phyloP scores from a whole-genome alignment of 2,797 vertebrate species.

The Tragopan temminckii region DNA sequence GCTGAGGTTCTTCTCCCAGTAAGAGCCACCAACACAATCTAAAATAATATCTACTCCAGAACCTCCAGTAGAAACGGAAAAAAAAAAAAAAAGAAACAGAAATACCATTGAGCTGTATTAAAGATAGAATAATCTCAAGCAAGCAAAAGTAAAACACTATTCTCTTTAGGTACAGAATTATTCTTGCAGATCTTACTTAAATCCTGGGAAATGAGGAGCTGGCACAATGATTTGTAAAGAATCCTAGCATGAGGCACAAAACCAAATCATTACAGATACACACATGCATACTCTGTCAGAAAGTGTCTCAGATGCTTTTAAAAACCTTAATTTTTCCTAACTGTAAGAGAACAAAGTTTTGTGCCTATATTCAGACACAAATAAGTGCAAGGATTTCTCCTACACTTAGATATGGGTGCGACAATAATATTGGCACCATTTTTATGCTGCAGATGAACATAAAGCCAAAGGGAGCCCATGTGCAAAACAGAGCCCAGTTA shows the following conservation, averaged over 20 bases:
- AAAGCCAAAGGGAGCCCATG: not conserved
- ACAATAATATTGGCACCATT: not conserved
- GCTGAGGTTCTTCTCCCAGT: slow-evolving; percentile 88
- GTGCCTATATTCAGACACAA: not conserved
- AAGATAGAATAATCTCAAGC: not conserved
- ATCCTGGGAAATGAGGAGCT: not conserved
- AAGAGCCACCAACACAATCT: slow-evolving; percentile 86
- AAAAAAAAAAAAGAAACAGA: not conserved
- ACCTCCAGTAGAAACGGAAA: slow-evolving; percentile 75
- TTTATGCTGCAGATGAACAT: not conserved
- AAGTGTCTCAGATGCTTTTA: not conserved
- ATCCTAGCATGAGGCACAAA: not conserved
- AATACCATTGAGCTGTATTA: not conserved
- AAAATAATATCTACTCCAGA: slow-evolving; percentile 88
- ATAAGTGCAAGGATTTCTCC: not conserved
- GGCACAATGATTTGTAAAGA: not conserved
- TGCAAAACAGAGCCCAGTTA: not conserved
- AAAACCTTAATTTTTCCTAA: not conserved
- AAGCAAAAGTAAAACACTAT: not conserved
- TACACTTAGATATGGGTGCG: not conserved
- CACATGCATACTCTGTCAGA: not conserved
- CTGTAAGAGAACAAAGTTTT: not conserved
- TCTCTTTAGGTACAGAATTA: not conserved
- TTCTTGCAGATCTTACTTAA: not conserved
- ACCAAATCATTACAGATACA: not conserved